Percentiles rank a stretch among this genome's conserved stretches.
Conservation (phyloP, 2,113 vertebrate species). For the Fulica atra region DNA sequence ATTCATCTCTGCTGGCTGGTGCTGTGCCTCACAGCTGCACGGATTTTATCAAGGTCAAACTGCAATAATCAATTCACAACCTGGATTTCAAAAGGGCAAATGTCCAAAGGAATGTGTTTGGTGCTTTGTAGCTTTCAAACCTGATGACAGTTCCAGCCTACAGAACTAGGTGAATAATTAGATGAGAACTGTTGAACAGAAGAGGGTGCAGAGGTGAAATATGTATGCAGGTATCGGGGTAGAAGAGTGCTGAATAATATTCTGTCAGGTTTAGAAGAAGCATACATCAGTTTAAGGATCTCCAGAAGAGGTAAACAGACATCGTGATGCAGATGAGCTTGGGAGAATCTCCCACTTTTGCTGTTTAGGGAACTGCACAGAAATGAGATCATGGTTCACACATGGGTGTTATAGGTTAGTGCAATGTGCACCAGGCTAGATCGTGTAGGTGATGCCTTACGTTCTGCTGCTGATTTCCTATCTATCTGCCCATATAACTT, state of each 20-base stretch:
- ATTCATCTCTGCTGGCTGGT: not conserved
- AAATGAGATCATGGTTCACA: not conserved
- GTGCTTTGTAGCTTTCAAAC: not conserved
- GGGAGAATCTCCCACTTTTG: not conserved
- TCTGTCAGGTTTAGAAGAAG: not conserved
- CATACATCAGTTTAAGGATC: not conserved
- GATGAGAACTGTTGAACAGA: not conserved
- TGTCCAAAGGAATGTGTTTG: not conserved
- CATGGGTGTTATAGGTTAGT: accelerated
- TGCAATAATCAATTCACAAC: not conserved
- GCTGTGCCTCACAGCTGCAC: not conserved
- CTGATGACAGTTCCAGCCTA: not conserved
- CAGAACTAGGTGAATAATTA: not conserved
- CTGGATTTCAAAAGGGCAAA: not conserved
- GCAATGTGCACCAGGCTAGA: accelerated
- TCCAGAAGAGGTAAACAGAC: not conserved
- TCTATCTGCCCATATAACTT: not conserved
- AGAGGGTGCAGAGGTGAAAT: not conserved
- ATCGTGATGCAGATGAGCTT: not conserved
- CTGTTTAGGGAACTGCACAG: not conserved
- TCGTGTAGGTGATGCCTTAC: not conserved
- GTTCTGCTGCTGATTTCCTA: not conserved
- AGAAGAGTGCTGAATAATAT: not conserved
- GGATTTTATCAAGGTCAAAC: not conserved
- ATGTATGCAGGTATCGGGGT: not conserved